Percentiles rank a stretch among this genome's conserved stretches.
Conservation (phyloP, 2,888 invertebrate genomes). For the Drosophila cognata region DNA sequence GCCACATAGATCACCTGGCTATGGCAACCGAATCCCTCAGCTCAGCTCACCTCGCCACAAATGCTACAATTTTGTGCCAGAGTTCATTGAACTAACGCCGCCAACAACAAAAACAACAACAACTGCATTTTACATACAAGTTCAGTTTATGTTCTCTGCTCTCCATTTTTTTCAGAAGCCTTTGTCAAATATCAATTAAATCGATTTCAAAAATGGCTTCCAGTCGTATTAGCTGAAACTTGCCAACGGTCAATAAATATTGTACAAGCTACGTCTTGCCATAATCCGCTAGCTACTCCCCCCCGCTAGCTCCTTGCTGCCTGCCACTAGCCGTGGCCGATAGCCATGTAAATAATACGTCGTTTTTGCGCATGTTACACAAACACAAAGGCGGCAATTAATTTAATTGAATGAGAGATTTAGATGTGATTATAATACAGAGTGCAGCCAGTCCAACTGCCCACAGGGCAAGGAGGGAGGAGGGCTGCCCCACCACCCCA, state of each 20-base stretch:
- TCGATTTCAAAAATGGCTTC: conserved; percentile 25
- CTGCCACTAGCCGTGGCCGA: conserved; percentile 7
- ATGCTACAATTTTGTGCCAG: conserved; percentile 7
- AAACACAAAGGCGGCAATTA: conserved; percentile 67
- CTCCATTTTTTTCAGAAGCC: conserved; percentile 23
- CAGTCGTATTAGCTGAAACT: conserved; percentile 24
- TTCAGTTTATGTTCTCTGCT: conserved; percentile 24
- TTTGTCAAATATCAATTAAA: conserved; percentile 51
- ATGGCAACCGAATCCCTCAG: background rate
- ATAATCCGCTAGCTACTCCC: background rate
- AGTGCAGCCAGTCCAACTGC: conserved; percentile 32
- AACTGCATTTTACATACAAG: conserved; percentile 11
- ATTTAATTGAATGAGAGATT: conserved; percentile 74
- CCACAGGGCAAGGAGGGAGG: background rate
- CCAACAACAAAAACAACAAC: background rate
- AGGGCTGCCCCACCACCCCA: background rate
- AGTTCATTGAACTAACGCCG: conserved; percentile 39
- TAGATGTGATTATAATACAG: conserved; percentile 60
- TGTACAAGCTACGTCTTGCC: conserved; percentile 15
- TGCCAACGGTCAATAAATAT: conserved; percentile 38
- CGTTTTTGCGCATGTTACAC: conserved; percentile 53
- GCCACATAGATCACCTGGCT: conserved; percentile 60
- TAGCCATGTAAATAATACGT: conserved; percentile 52
- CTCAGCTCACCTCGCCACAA: conserved; percentile 2
- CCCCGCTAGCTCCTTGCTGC: background rate